Evolutionary conservation across 2,113 vertebrate species (phyloP).

Genomic region (Nothoprocta pentlandii): DNA sequence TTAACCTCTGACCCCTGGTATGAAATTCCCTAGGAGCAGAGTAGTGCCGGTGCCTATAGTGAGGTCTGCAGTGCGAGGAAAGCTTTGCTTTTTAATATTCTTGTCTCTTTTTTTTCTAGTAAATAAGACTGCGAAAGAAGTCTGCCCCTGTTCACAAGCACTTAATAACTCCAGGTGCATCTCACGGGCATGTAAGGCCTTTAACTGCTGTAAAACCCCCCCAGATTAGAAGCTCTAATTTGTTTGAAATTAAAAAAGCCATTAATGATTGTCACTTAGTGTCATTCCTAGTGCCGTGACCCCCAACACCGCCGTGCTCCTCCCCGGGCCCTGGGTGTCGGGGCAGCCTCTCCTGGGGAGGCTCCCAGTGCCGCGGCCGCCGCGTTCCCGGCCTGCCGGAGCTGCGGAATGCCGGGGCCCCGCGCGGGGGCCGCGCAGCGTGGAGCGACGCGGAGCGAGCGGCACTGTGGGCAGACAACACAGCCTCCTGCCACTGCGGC

Average conservation of each 20-base stretch:
- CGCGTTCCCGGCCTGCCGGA: conserved; percentile 44
- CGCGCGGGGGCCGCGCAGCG: background rate
- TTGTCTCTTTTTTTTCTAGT: background rate
- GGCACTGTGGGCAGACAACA: background rate
- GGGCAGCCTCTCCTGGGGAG: background rate
- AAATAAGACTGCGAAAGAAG: background rate
- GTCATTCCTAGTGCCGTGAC: rapidly evolving
- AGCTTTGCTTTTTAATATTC: background rate
- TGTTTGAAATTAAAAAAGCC: background rate
- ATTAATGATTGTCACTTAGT: rapidly evolving
- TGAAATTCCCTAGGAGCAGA: background rate
- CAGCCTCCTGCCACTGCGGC: too few relatives aligned
- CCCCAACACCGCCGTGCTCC: background rate
- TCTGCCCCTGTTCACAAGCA: background rate
- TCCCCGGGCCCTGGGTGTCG: background rate
- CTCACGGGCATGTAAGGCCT: background rate
- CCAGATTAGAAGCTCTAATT: background rate
- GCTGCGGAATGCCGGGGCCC: conserved; percentile 63
- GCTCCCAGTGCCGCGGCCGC: background rate
- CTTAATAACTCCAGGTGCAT: background rate
- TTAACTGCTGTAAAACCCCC: background rate
- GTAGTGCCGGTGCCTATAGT: background rate
- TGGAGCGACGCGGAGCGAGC: background rate
- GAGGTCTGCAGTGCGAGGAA: background rate
- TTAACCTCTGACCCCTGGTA: background rate